Conservation (phyloP, 2,888 invertebrate species). For the Netelia fuscicornis region DNA sequence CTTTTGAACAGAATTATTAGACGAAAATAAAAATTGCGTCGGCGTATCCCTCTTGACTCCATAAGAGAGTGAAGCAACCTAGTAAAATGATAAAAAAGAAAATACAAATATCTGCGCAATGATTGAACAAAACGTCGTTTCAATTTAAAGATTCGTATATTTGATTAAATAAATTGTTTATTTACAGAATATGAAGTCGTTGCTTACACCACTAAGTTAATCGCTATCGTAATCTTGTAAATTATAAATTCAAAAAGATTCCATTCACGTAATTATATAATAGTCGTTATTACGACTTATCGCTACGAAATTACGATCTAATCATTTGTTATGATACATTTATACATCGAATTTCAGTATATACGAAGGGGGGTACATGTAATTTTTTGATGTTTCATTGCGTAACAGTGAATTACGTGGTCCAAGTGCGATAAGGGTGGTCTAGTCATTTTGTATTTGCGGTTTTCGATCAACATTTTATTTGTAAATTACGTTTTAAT, state of each 20-base stretch:
- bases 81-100: background rate
- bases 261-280: slow-evolving; percentile 31
- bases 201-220: slow-evolving; percentile 54
- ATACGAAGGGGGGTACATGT: background rate
- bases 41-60: background rate
- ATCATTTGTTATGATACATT: slow-evolving; percentile 76
- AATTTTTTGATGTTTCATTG: slow-evolving; percentile 8
- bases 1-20: slow-evolving; percentile 54
- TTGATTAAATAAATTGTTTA: slow-evolving; percentile 73
- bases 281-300: slow-evolving; percentile 33
- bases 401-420: slow-evolving; percentile 2
- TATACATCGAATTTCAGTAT: slow-evolving; percentile 73
- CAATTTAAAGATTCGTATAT: slow-evolving; percentile 73
- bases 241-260: slow-evolving; percentile 43
- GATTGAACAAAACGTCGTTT: background rate
- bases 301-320: slow-evolving; percentile 25
- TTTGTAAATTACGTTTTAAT: slow-evolving; percentile 2
- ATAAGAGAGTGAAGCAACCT: background rate
- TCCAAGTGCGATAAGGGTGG: slow-evolving; percentile 26
- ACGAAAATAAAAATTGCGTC: slow-evolving; percentile 29
- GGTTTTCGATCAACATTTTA: background rate
- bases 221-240: slow-evolving; percentile 17
- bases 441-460: background rate
- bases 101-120: too few species aligned
- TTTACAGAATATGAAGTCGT: slow-evolving; percentile 67